These are phyloP conservation scores for Agrochola macilenta DNA, from an alignment of 2,888 invertebrate genomes.

Conservation along the genomic window DNA sequence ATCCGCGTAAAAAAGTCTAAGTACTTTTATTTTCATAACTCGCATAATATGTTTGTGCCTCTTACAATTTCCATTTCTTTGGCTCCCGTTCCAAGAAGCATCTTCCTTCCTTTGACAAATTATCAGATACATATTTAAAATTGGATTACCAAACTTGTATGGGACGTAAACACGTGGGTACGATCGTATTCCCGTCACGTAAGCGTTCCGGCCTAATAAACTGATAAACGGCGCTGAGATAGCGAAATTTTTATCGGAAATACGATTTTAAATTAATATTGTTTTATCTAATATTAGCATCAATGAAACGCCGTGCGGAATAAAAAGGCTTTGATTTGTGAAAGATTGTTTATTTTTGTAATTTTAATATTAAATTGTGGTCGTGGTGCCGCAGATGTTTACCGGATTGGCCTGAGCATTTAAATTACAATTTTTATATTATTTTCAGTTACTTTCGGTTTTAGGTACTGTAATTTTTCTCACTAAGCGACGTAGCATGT, in stretches of 20 bases:
- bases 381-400: constrained; percentile 11
- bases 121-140: constrained; percentile 59
- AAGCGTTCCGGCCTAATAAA: constrained; percentile 54
- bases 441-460: background rate
- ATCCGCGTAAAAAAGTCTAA: background rate
- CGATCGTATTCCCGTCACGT: constrained; percentile 57
- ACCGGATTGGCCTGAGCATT: background rate
- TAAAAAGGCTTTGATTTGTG: constrained; percentile 48
- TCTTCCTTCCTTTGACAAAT: constrained; percentile 36
- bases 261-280: constrained; percentile 68
- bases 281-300: constrained; percentile 63
- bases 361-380: constrained; percentile 41
- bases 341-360: constrained; percentile 41
- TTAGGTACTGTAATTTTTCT: background rate
- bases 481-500: background rate
- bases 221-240: constrained; percentile 62
- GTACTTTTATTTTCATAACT: background rate
- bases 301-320: constrained; percentile 52
- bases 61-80: constrained; percentile 23
- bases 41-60: background rate
- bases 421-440: background rate
- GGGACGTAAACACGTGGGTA: constrained; percentile 26
- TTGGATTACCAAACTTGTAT: constrained; percentile 38
- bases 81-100: background rate
- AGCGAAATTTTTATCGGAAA: constrained; percentile 62